phyloP scores from a whole-genome alignment of 2,888 invertebrate species.

The Onchidella celtica region DNA sequence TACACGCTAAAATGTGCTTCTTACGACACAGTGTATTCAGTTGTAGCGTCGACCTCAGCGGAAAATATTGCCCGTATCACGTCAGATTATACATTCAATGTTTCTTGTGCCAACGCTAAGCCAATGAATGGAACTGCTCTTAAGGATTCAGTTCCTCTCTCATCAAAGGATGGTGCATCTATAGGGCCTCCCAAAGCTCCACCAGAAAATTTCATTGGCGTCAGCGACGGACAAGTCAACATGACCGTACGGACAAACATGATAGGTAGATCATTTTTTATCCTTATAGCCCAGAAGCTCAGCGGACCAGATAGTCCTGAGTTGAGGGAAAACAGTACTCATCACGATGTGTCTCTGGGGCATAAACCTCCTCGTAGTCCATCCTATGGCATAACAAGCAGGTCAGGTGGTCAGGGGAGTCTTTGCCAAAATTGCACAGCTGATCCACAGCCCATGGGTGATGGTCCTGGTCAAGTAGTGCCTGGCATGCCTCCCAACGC shows the following conservation, averaged over 20 bases:
- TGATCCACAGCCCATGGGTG: no score
- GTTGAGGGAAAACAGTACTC: not conserved
- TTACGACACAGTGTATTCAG: constrained; percentile 6
- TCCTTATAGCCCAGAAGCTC: constrained; percentile 19
- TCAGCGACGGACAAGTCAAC: constrained; percentile 11
- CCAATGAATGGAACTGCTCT: not conserved
- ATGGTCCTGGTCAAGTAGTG: not conserved
- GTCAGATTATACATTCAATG: not conserved
- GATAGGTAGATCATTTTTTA: constrained; percentile 36
- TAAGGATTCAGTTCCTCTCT: no score
- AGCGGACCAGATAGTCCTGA: not conserved
- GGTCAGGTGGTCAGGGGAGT: no score
- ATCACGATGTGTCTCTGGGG: no score
- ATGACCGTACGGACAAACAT: constrained; percentile 11
- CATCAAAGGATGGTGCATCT: no score
- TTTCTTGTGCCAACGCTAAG: not conserved
- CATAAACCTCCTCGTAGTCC: no score
- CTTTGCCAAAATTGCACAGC: no score
- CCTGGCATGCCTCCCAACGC: constrained; percentile 2
- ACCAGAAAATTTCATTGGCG: constrained; percentile 15
- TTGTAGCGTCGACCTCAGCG: not conserved
- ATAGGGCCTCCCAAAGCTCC: no score
- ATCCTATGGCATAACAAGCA: no score
- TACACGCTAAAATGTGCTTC: constrained; percentile 12
- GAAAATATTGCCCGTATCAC: constrained; percentile 1